Evolutionary conservation across 2,113 vertebrate genomes (phyloP).

Genomic region (Suricata suricatta): DNA sequence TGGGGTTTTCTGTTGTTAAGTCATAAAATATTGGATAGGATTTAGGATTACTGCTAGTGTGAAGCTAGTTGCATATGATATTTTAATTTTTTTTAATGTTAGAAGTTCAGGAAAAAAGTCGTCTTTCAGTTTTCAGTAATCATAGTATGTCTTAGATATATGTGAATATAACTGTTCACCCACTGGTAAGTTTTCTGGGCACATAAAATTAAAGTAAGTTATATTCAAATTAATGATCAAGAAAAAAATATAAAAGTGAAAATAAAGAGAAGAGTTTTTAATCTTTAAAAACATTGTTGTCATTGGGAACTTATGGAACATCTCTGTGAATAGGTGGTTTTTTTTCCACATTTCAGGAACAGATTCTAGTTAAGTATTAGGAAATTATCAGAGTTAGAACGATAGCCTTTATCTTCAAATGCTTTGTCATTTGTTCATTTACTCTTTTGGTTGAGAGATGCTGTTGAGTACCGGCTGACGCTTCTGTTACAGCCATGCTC

Average conservation of each 20-base stretch:
- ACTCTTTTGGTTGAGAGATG: not conserved
- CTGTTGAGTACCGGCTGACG: not conserved
- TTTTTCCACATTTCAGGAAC: not conserved
- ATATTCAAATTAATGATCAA: not conserved
- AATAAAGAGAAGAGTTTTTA: not conserved
- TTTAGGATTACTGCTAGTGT: not conserved
- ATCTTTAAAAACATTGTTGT: not conserved
- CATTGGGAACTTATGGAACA: not conserved
- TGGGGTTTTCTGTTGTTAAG: not conserved
- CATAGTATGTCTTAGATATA: not conserved
- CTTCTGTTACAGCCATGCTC: not conserved
- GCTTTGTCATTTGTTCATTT: not conserved
- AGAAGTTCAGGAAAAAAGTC: not conserved
- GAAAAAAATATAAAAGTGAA: conserved; percentile 33
- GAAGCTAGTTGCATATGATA: not conserved
- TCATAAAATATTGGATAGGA: not conserved
- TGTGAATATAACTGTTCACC: not conserved
- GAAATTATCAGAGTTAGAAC: not conserved
- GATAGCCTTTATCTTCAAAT: not conserved
- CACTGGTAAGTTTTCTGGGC: not conserved
- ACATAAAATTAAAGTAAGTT: conserved; percentile 19
- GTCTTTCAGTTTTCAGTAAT: not conserved
- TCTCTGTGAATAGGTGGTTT: not conserved
- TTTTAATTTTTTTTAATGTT: not conserved
- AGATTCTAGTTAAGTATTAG: not conserved